Base-by-base conservation (phyloP, 1,140 invertebrate species). In the Cyrtorhinus lividipennis region DNA sequence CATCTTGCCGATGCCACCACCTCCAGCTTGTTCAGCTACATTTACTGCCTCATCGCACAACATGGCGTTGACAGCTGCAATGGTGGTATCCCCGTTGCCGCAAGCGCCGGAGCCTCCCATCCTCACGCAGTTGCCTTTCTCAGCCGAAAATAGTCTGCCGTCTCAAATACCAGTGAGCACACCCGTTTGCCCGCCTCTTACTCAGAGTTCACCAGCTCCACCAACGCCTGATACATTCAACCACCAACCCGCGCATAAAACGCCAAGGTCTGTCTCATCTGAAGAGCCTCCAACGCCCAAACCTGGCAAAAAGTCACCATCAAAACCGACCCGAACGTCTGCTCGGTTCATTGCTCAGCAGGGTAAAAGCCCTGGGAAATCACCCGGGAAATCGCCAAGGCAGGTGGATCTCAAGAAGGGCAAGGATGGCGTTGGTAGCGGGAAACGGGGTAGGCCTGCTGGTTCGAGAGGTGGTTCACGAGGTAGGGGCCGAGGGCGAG, bases 21-120 rank as follows among this genome's bases (percentile, higher is more conserved):
- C 66, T 61, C 78, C 81, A 15, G 73, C 83, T 0, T 84, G 83
- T 73, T 82, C 81, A 2, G 86, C 87, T 2, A 80, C 84, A 8
- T 89, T 89, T 69, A 87, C 86, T 2, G 82, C 85, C 15, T 87
- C 84, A 1, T 81, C 84, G 46, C 82, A 86, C 70, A 87, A 88
- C 68, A 84, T 87, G 77, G 85, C 83, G 0, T 71, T 88, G 1
- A 87, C 84, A 1, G 82, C 84, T 3, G 82, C 84, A 0, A 87
- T 88, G 80, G 84, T 87, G 20, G 76, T 77, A 18, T 53, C 48
- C 20, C 48, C 48, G 10, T 22, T 53, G 20, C 76, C 77, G 12
- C 65, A 63, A 18, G 45, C 69, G 56, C 71, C 73, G 26, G 13
- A 58, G 1, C 68, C 69, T 61, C 65, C 69, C 63, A n/a, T n/a